phyloP scores from a whole-genome alignment of 1,140 invertebrate genomes.

The Zaprionus camerounensis region DNA sequence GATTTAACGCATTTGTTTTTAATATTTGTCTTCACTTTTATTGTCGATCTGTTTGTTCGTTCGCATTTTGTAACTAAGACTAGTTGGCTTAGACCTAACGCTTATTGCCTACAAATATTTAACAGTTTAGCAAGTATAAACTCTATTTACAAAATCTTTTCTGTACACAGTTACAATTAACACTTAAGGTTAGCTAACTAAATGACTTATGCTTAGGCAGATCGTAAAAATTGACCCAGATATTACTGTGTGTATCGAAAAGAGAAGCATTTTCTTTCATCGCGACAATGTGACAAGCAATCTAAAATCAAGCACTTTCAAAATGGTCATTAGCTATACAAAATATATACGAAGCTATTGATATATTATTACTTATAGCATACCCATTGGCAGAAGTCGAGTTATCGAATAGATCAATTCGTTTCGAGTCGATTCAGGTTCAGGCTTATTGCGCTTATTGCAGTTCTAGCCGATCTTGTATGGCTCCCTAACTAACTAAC shows the following conservation, averaged over 20 bases:
- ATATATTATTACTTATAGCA: conserved; percentile 29
- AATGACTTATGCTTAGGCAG: conserved; percentile 71
- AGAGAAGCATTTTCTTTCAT: conserved; percentile 8
- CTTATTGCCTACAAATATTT: conserved; percentile 75
- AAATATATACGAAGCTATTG: not conserved
- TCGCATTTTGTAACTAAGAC: conserved; percentile 79
- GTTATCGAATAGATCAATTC: conserved; percentile 1
- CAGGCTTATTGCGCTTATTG: conserved; percentile 43
- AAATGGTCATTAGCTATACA: conserved; percentile 28
- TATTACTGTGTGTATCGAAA: conserved; percentile 33
- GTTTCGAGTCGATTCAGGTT: conserved; percentile 23
- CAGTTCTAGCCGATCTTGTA: conserved; percentile 53
- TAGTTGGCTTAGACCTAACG: conserved; percentile 70
- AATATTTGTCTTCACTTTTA: conserved; percentile 72
- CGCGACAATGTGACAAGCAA: conserved; percentile 50
- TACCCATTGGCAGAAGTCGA: conserved; percentile 46
- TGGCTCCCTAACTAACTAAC: conserved; percentile 66
- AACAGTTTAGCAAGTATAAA: conserved; percentile 70
- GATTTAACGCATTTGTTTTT: conserved; percentile 24
- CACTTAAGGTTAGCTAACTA: conserved; percentile 72
- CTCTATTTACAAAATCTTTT: conserved; percentile 74
- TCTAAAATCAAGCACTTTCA: conserved; percentile 41
- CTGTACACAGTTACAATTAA: conserved; percentile 73
- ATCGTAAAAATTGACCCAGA: conserved; percentile 81
- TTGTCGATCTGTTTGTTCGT: conserved; percentile 66